Evolutionary conservation across 1,140 invertebrate species (phyloP).

Genomic region (Ostrea edulis): DNA sequence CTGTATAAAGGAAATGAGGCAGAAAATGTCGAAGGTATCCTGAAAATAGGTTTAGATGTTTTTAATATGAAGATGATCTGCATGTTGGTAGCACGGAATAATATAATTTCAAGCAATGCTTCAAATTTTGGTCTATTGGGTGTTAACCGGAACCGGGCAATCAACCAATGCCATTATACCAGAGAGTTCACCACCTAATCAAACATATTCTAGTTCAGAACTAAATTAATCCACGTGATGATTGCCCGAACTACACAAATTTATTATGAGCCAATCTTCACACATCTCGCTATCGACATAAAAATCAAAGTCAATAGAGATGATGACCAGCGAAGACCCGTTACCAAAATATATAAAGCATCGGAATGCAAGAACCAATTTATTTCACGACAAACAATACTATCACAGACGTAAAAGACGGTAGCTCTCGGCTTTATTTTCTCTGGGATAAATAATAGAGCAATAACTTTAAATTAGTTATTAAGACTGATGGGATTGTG

Average conservation of each 20-base stretch:
- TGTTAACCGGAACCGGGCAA: too few species aligned
- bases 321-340: background rate
- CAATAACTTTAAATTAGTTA: slow-evolving; percentile 35
- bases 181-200: too few species aligned
- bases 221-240: background rate
- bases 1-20: slow-evolving; percentile 33
- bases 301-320: background rate
- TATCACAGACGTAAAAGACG: background rate
- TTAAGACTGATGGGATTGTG: slow-evolving; percentile 7
- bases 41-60: slow-evolving; percentile 10
- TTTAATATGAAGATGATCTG: slow-evolving; percentile 4
- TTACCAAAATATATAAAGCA: background rate
- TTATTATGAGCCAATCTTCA: background rate
- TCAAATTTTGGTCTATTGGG: too few species aligned
- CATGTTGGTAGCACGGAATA: background rate
- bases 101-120: background rate
- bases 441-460: slow-evolving; percentile 34
- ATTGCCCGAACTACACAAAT: background rate
- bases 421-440: slow-evolving; percentile 26
- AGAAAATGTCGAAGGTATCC: slow-evolving; percentile 29
- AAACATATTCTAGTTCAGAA: too few species aligned
- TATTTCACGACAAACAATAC: slow-evolving; percentile 16
- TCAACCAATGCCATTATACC: too few species aligned
- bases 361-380: slow-evolving; percentile 19
- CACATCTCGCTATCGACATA: background rate